phyloP scores from a whole-genome alignment of 2,888 invertebrate genomes.

The Eudemis profundana region DNA sequence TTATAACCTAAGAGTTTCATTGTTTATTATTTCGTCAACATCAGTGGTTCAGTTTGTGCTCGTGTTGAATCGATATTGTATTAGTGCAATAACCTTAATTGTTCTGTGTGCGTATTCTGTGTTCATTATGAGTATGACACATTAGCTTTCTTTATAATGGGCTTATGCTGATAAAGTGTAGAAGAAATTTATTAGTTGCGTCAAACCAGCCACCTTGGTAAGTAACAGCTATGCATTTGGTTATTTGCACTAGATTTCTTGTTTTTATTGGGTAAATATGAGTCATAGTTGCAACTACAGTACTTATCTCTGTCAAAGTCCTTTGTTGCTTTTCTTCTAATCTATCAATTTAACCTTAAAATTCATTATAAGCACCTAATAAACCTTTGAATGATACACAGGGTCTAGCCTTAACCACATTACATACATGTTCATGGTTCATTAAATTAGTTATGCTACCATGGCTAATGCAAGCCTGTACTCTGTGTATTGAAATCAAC shows the following conservation, averaged over 20 bases:
- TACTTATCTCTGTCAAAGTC: background rate
- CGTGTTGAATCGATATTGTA: conserved; percentile 69
- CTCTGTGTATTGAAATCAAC: background rate
- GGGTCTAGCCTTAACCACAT: background rate
- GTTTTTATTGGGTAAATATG: background rate
- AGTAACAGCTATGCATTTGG: conserved; percentile 1
- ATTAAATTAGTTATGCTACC: conserved; percentile 21
- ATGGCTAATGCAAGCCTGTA: conserved; percentile 10
- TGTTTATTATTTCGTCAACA: conserved; percentile 63
- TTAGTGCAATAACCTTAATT: conserved; percentile 60
- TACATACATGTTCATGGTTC: conserved; percentile 19
- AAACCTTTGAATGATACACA: background rate
- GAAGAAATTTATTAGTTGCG: conserved; percentile 15
- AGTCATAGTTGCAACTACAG: background rate
- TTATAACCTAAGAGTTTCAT: conserved; percentile 57
- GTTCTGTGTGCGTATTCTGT: conserved; percentile 70
- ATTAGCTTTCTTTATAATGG: conserved; percentile 61
- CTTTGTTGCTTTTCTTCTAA: background rate
- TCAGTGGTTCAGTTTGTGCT: conserved; percentile 60
- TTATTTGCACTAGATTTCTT: conserved; percentile 12
- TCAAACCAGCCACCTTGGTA: conserved; percentile 23
- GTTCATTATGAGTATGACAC: conserved; percentile 53
- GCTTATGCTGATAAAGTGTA: conserved; percentile 48
- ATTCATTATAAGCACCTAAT: background rate
- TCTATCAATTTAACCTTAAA: background rate